phyloP scores from a whole-genome alignment of 2,113 vertebrate genomes.

The Tympanuchus pallidicinctus region DNA sequence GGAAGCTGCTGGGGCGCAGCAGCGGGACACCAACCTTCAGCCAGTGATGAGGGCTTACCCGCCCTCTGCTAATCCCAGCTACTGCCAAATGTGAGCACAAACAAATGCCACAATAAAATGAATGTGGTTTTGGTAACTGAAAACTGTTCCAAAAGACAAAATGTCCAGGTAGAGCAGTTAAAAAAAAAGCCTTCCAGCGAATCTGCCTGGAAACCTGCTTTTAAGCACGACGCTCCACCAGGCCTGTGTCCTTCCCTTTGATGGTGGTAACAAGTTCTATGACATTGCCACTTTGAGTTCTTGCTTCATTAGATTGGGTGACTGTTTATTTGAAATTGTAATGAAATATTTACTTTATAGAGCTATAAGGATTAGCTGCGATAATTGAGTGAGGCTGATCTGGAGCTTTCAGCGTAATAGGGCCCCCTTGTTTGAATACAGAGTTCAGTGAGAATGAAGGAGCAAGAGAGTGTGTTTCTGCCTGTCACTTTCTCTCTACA shows the following conservation, averaged over 20 bases:
- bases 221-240: conserved; percentile 70
- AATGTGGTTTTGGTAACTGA: conserved; percentile 11
- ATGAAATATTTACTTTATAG: conserved; percentile 99
- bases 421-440: conserved; percentile 97
- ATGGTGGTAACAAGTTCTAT: conserved; percentile 83
- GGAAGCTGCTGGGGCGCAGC: background rate
- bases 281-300: conserved; percentile 88
- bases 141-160: conserved; percentile 56
- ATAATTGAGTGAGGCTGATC: conserved; percentile 98
- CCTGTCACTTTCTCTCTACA: conserved; percentile 98
- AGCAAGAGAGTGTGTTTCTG: conserved; percentile 91
- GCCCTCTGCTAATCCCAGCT: background rate
- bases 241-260: conserved; percentile 82
- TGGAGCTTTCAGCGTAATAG: conserved; percentile 86
- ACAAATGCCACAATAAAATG: background rate
- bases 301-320: conserved; percentile 95
- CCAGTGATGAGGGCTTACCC: accelerated
- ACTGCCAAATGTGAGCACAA: background rate
- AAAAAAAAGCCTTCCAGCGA: background rate
- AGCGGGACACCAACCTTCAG: background rate
- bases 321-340: conserved; percentile 99
- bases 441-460: conserved; percentile 90
- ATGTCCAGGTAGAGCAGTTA: conserved; percentile 24
- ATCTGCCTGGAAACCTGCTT: conserved; percentile 63
- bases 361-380: conserved; percentile 97